phyloP scores from a whole-genome alignment of 2,888 invertebrate species.

The Tinea pellionella region DNA sequence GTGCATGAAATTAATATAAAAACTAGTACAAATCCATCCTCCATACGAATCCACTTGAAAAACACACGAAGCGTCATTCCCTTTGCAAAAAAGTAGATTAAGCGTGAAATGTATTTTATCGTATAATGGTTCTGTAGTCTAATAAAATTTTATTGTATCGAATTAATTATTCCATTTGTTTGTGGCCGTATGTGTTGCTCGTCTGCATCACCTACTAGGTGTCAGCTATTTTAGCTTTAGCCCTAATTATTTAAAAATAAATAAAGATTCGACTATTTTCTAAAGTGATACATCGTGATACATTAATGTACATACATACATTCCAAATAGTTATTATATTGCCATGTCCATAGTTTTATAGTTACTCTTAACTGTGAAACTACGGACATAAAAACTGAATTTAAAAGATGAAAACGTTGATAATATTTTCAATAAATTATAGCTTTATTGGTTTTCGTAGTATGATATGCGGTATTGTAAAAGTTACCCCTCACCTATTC shows the following conservation, averaged over 20 bases:
- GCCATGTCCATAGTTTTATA: no score
- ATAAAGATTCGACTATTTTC: no score
- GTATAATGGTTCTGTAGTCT: not conserved
- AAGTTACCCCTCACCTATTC: slow-evolving; percentile 13
- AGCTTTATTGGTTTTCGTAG: not conserved
- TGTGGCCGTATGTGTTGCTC: no score
- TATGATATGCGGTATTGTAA: not conserved
- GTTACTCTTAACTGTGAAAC: no score
- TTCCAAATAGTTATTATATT: no score
- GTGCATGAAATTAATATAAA: slow-evolving; percentile 3
- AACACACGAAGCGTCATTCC: not conserved
- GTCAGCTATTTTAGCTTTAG: no score
- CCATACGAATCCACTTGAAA: not conserved
- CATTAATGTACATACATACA: no score
- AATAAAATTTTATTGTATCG: no score
- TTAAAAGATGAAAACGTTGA: not conserved
- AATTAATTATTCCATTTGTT: no score
- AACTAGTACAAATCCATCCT: not conserved
- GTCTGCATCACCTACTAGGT: no score
- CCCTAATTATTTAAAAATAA: no score
- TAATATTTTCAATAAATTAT: not conserved
- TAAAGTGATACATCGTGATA: no score
- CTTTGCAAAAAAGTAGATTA: slow-evolving; percentile 1
- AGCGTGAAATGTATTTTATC: not conserved
- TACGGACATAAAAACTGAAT: not conserved